These are phyloP conservation scores for Aspidoscelis tigris DNA, from an alignment of 2,113 vertebrate genomes.

Conservation along the genomic window DNA sequence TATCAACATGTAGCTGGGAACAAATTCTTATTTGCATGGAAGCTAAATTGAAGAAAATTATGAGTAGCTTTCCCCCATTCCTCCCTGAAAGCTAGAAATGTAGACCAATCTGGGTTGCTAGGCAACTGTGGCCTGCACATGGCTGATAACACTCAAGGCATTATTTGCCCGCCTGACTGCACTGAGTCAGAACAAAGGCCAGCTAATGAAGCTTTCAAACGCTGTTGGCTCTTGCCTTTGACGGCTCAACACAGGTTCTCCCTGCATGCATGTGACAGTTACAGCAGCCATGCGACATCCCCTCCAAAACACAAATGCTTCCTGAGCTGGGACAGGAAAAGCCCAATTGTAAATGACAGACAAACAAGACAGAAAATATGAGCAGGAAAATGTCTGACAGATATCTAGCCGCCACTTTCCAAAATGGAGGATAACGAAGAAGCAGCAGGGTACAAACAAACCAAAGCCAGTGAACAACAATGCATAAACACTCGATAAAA, in stretches of 20 bases:
- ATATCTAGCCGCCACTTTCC: neutral
- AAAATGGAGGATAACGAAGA: neutral
- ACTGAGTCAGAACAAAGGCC: constrained; percentile 72
- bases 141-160: constrained; percentile 82
- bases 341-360: constrained; percentile 7
- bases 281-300: constrained; percentile 27
- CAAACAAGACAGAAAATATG: neutral
- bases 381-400: constrained; percentile 30
- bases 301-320: constrained; percentile 44
- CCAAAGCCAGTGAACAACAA: neutral
- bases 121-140: constrained; percentile 79
- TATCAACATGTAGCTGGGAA: constrained; percentile 4
- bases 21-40: constrained; percentile 62
- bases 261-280: constrained; percentile 42
- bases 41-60: constrained; percentile 70
- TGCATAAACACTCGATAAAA: rapidly evolving
- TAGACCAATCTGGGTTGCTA: constrained; percentile 80
- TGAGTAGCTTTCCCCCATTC: constrained; percentile 50
- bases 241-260: constrained; percentile 48
- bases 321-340: neutral
- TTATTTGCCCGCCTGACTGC: constrained; percentile 78
- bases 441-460: neutral
- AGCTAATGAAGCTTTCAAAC: constrained; percentile 68
- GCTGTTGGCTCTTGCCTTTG: constrained; percentile 54
- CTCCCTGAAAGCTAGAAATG: constrained; percentile 47